phyloP scores from a whole-genome alignment of 2,888 invertebrate genomes.

The Epsilonema sp. region DNA sequence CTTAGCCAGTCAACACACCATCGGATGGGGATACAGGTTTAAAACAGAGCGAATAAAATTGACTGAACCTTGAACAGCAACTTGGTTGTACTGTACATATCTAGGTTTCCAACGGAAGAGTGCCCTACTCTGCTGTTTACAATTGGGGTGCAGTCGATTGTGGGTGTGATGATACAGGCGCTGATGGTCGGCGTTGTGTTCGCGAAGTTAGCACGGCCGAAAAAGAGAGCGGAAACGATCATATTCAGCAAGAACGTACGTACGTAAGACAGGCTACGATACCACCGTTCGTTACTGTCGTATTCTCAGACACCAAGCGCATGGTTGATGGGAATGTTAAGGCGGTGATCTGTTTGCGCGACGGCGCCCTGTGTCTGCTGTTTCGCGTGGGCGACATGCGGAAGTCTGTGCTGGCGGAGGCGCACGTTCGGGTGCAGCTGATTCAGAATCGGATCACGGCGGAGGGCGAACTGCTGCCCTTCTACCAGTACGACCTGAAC shows the following conservation, averaged over 20 bases:
- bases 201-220: constrained; percentile 37
- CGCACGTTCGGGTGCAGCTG: constrained; percentile 60
- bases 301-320: too few relatives aligned
- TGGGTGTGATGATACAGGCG: constrained; percentile 26
- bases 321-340: too few relatives aligned
- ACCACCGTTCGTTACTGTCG: too few relatives aligned
- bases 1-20: constrained; percentile 25
- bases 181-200: constrained; percentile 36
- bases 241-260: constrained; percentile 15
- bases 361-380: constrained; percentile 23
- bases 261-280: too few relatives aligned
- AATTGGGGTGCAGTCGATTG: constrained; percentile 25
- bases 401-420: constrained; percentile 79
- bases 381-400: constrained; percentile 29
- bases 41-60: too few relatives aligned
- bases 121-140: constrained; percentile 21
- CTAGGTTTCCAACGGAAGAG: constrained; percentile 20
- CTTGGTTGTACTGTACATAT: not conserved
- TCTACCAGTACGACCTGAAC: constrained; percentile 76
- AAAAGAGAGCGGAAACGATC: constrained; percentile 33
- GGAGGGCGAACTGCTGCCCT: constrained; percentile 79
- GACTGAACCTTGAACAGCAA: too few relatives aligned
- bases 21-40: constrained; percentile 23
- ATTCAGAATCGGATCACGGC: constrained; percentile 76
- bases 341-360: constrained; percentile 24